phyloP scores from a whole-genome alignment of 2,888 invertebrate genomes.

The Ectemnius lituratus region DNA sequence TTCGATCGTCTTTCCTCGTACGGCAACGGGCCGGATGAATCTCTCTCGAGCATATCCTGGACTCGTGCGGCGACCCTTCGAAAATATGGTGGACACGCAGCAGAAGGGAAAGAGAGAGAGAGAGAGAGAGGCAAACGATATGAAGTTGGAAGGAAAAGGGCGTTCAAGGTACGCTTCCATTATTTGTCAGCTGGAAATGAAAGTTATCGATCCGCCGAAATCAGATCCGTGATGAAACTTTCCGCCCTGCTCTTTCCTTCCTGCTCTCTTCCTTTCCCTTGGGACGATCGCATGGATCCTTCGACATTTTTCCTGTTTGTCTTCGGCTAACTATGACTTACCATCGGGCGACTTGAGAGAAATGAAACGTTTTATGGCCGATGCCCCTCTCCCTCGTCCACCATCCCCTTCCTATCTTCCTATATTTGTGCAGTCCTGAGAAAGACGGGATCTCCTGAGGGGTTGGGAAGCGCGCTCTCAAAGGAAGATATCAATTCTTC shows the following conservation, averaged over 20 bases:
- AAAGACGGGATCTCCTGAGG: no score
- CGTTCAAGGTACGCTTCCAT: not conserved
- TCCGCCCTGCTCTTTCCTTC: no score
- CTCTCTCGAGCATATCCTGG: constrained; percentile 1
- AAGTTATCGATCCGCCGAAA: constrained; percentile 20
- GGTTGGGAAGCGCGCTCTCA: no score
- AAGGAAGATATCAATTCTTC: no score
- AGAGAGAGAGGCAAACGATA: not conserved
- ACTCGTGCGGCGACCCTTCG: constrained; percentile 5
- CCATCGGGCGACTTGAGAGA: not conserved
- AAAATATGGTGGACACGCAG: constrained; percentile 4
- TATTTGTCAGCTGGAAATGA: constrained; percentile 13
- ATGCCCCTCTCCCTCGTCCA: no score
- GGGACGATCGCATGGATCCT: not conserved
- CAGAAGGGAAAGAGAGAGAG: not conserved
- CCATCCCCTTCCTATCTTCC: no score
- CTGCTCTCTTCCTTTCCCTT: not conserved
- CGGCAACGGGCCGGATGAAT: constrained; percentile 12
- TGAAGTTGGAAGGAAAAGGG: constrained; percentile 4
- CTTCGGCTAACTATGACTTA: not conserved
- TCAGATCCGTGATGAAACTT: constrained; percentile 14
- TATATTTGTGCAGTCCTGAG: no score
- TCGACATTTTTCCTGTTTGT: not conserved
- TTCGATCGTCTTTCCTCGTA: constrained; percentile 25
- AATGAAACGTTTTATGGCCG: not conserved